Evolutionary conservation across 2,888 invertebrate genomes (phyloP).

Genomic region (Trachelus stipa): DNA sequence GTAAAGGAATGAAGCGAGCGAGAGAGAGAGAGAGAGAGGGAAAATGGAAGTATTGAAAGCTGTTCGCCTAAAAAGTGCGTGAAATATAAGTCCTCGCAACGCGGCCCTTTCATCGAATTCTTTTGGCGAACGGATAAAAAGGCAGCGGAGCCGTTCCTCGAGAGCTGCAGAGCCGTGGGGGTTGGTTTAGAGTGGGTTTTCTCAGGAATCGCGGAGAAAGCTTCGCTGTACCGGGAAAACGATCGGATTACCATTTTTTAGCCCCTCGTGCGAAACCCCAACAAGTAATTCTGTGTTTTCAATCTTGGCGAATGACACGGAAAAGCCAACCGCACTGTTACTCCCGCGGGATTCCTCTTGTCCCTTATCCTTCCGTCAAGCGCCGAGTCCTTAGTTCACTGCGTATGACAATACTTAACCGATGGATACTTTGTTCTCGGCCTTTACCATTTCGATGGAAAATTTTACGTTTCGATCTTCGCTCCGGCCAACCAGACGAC

Average conservation of each 20-base stretch:
- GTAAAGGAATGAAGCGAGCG: too few relatives aligned
- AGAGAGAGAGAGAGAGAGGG: too few relatives aligned
- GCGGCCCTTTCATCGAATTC: constrained; percentile 41
- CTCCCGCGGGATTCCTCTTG: background rate
- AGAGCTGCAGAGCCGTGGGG: background rate
- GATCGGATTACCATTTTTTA: constrained; percentile 53
- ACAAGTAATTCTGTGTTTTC: constrained; percentile 49
- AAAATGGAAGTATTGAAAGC: background rate
- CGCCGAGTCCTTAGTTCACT: background rate
- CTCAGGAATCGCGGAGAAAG: constrained; percentile 14
- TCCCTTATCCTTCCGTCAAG: background rate
- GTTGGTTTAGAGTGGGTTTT: constrained; percentile 7
- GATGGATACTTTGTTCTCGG: too few relatives aligned
- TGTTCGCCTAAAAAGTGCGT: constrained; percentile 17
- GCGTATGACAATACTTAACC: background rate
- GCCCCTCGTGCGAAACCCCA: constrained; percentile 28
- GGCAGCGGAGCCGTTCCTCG: constrained; percentile 1
- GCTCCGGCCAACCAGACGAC: too few relatives aligned
- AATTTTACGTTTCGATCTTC: too few relatives aligned
- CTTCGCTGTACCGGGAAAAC: constrained; percentile 33
- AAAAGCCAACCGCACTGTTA: constrained; percentile 30
- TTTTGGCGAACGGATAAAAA: constrained; percentile 26
- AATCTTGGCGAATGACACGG: constrained; percentile 48
- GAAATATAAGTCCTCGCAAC: constrained; percentile 17
- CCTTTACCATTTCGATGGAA: too few relatives aligned